Base-by-base conservation (phyloP, 2,888 invertebrate genomes). In the Orchestes rusci region DNA sequence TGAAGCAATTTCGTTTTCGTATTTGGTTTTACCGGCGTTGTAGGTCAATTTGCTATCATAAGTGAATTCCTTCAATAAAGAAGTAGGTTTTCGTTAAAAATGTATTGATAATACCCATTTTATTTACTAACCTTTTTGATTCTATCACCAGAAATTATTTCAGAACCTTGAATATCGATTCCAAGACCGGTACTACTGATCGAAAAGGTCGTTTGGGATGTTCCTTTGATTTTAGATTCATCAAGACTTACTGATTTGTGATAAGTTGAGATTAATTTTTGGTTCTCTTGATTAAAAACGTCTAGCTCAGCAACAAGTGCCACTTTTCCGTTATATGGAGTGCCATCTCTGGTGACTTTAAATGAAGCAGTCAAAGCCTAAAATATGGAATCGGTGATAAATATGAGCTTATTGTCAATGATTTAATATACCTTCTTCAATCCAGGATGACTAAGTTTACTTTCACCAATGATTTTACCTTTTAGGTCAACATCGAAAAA, bases 401-500 rank as follows among this genome's bases (percentile, higher is more conserved):
- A n/a, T n/a, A n/a, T n/a, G n/a, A n/a, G 18, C 3, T 13, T 12
- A 5, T 31, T 10, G 8, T 17, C n/a, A n/a, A 3, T 30, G 30
- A 4, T 16, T n/a, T n/a, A n/a, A 52, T 49, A 47, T 48, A 55
- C 56, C 32, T 76, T 81, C 48, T 71, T 67, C 45, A 85, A 70
- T 19, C 74, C 74, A 7, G 87, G 87, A 59, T 84, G 80, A 19
- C 75, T 74, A 50, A 86, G 76, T 53, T 76, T 79, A 1, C 78
- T 58, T 51, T 80, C 76, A 2, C 77, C 78, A 2, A 68, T 67
- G 2, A 74, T 61, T 28, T 75, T 50, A 0, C 65, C 68, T 37
- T 73, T 67, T 2, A 73, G 67, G 3, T 76, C 73, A 1, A 69
- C 57, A 3, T 83, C 77, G 1, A 77, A 67, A 30, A 64, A 61